Evolutionary conservation across 2,888 invertebrate genomes (phyloP).

Genomic region (Ophion costatus): DNA sequence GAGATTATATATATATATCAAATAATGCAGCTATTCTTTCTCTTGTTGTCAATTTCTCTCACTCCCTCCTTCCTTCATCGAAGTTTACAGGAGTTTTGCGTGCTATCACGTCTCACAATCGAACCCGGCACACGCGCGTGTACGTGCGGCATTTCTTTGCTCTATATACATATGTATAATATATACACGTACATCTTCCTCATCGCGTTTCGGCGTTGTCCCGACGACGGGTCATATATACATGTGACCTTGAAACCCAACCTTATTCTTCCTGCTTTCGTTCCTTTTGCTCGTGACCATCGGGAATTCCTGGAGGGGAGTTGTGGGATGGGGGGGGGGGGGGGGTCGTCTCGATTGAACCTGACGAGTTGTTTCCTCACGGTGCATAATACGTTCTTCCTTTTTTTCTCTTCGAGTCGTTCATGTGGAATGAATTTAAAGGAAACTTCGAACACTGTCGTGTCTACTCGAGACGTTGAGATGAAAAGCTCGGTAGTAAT

Average conservation of each 20-base stretch:
- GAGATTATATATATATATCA: background rate
- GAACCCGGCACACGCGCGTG: background rate
- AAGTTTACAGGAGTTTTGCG: background rate
- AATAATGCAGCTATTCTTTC: no score
- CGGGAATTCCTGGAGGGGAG: no score
- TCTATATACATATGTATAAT: no score
- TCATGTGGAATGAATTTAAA: no score
- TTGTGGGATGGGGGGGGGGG: no score
- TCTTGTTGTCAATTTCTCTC: background rate
- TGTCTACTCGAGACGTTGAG: no score
- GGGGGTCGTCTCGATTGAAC: background rate
- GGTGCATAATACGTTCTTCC: background rate
- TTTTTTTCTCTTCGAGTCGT: no score
- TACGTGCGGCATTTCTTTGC: background rate
- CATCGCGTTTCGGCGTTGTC: constrained; percentile 34
- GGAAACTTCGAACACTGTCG: no score
- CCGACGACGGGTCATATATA: constrained; percentile 74
- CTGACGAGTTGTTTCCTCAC: background rate
- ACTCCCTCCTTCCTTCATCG: background rate
- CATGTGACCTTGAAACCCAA: constrained; percentile 79
- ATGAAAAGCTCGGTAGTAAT: no score
- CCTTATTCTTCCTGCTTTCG: constrained; percentile 34
- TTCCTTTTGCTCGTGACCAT: background rate
- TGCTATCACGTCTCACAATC: background rate
- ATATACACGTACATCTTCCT: background rate